A percentile compares a stretch with the other conserved stretches of the same genome.
Evolutionary conservation across 2,797 vertebrate genomes (phyloP).

Genomic region (Sebastes glaucus): DNA sequence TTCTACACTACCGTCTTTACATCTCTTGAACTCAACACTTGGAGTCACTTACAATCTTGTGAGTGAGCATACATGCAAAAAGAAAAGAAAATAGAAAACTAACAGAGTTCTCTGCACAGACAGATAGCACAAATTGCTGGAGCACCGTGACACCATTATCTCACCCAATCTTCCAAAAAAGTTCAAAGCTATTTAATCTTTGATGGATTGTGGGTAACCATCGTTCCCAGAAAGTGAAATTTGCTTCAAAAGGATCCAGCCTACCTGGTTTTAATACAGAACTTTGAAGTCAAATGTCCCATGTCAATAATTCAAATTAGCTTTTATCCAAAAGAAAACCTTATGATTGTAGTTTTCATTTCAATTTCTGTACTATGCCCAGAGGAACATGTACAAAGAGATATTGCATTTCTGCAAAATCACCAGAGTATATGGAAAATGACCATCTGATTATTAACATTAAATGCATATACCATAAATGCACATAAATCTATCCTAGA

Average conservation of each 20-base stretch:
- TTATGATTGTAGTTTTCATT: background rate
- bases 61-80: background rate
- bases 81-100: background rate
- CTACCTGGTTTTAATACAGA: background rate
- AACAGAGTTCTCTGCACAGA: background rate
- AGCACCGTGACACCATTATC: background rate
- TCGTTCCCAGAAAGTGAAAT: background rate
- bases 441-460: background rate
- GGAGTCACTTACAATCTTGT: background rate
- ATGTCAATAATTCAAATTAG: background rate
- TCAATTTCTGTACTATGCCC: background rate
- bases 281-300: background rate
- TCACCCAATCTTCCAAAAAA: background rate
- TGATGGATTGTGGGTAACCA: background rate
- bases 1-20: background rate
- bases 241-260: background rate
- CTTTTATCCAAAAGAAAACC: background rate
- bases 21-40: background rate
- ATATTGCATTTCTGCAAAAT: background rate
- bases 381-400: background rate
- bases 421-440: background rate
- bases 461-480: background rate
- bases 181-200: background rate
- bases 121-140: background rate
- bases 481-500: background rate